These are phyloP conservation scores for Hymenopus coronatus DNA, from an alignment of 2,888 invertebrate genomes.

Conservation along the genomic window DNA sequence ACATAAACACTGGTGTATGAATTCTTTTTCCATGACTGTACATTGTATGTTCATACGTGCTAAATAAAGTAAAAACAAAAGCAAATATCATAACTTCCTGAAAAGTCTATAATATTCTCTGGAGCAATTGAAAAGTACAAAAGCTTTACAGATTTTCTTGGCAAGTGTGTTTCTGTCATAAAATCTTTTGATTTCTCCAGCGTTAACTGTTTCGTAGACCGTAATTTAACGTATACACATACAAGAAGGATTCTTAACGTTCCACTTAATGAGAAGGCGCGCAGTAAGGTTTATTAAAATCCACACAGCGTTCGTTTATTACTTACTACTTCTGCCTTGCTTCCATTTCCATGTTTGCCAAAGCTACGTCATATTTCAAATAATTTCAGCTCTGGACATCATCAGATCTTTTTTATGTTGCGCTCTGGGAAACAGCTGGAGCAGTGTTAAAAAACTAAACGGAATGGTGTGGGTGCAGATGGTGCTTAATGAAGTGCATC, in stretches of 20 bases:
- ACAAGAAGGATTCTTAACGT: not conserved
- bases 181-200: too few relatives aligned
- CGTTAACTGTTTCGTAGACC: too few relatives aligned
- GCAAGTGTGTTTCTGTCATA: too few relatives aligned
- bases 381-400: not conserved
- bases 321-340: not conserved
- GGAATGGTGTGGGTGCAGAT: not conserved
- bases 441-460: not conserved
- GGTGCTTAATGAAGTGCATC: not conserved
- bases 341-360: not conserved
- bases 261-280: not conserved
- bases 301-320: not conserved
- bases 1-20: too few relatives aligned
- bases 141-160: too few relatives aligned
- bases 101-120: too few relatives aligned
- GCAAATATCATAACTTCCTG: too few relatives aligned
- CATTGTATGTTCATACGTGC: too few relatives aligned
- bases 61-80: too few relatives aligned
- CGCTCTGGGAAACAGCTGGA: not conserved
- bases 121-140: too few relatives aligned
- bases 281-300: not conserved
- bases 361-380: not conserved
- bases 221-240: too few relatives aligned
- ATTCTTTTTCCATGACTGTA: too few relatives aligned
- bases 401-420: not conserved